Conservation (phyloP, 2,797 vertebrate genomes). For the Eutrigla gurnardus region DNA sequence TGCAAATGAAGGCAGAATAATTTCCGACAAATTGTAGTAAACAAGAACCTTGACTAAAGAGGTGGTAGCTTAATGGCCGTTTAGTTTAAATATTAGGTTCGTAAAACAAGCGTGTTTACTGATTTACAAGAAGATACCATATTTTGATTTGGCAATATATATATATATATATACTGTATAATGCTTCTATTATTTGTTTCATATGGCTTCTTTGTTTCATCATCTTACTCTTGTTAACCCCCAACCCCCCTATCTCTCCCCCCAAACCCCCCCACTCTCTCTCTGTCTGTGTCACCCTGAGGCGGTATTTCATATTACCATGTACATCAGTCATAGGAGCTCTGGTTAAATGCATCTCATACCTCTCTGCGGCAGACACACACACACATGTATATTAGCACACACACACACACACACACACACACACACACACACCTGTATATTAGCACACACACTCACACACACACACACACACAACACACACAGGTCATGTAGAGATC, state of each 20-base stretch:
- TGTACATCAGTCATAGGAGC: slow-evolving; percentile 73
- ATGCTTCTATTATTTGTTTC: slow-evolving; percentile 34
- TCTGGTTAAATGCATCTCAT: slow-evolving; percentile 66
- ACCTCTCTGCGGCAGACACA: slow-evolving; percentile 38
- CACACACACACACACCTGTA: slow-evolving; percentile 9
- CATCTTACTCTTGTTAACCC: slow-evolving; percentile 16
- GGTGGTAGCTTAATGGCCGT: neutral
- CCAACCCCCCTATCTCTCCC: neutral
- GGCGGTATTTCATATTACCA: slow-evolving; percentile 77
- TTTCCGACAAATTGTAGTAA: no score
- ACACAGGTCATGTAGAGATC: slow-evolving; percentile 38
- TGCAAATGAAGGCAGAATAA: no score
- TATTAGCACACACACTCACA: slow-evolving; percentile 16
- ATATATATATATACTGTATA: neutral
- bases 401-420: slow-evolving; percentile 45
- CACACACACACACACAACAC: slow-evolving; percentile 31
- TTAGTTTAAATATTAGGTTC: neutral
- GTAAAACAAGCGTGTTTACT: neutral
- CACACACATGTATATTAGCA: slow-evolving; percentile 53
- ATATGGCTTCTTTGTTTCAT: slow-evolving; percentile 45
- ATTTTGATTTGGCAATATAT: neutral
- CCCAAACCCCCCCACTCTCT: slow-evolving; percentile 16
- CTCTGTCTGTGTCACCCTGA: slow-evolving; percentile 61
- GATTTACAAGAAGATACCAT: neutral
- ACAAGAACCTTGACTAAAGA: neutral